A percentile compares a stretch with the other conserved stretches of the same genome.
Conservation (phyloP, 2,797 vertebrate genomes). For the Orientallactaga sibirica region DNA sequence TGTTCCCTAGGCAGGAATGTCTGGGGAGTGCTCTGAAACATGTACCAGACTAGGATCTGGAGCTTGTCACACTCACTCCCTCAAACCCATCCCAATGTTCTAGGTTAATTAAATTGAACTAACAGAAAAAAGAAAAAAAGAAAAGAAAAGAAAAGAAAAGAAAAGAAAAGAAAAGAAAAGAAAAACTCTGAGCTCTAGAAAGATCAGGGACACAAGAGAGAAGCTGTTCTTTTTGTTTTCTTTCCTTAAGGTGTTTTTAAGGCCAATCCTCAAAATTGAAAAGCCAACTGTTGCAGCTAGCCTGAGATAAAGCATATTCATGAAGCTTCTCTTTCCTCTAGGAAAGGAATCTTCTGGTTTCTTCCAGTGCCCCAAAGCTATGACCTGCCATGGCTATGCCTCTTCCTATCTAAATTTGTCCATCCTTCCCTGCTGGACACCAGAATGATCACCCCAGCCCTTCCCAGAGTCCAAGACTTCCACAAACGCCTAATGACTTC, state of each 20-base stretch:
- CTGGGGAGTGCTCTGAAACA: not conserved
- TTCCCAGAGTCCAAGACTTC: slow-evolving; percentile 18
- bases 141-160: not conserved
- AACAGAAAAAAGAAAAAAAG: not conserved
- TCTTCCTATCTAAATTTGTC: not conserved
- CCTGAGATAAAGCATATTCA: not conserved
- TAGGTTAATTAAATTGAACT: not conserved
- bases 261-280: slow-evolving; percentile 24
- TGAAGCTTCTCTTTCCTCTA: not conserved
- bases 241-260: not conserved
- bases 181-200: not conserved
- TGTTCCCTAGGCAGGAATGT: not conserved
- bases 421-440: not conserved
- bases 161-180: slow-evolving; percentile 5
- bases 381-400: not conserved
- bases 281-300: not conserved
- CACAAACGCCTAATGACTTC: not conserved
- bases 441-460: not conserved
- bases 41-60: not conserved
- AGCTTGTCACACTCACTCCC: not conserved
- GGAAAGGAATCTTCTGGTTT: not conserved
- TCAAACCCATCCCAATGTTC: not conserved
- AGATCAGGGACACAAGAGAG: not conserved
- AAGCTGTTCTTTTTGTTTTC: not conserved
- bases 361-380: not conserved